Evolutionary conservation across 2,113 vertebrate genomes (phyloP).

Genomic region (Pomatostomus ruficeps): DNA sequence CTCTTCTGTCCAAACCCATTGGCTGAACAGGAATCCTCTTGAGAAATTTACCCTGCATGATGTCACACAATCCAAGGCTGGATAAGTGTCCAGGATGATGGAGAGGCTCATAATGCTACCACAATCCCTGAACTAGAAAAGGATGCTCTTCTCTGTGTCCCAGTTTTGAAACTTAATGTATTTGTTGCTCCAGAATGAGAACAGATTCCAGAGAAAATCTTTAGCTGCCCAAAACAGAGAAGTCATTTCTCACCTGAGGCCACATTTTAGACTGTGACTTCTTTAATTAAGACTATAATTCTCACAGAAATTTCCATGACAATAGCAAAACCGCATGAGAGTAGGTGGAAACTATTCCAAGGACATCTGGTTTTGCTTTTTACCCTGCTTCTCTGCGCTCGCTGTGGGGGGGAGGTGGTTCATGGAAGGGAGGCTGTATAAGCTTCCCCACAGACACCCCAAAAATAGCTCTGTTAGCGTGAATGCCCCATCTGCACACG

Average conservation of each 20-base stretch:
- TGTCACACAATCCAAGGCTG: not conserved
- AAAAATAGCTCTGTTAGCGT: not conserved
- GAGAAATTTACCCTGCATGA: not conserved
- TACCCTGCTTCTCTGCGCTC: not conserved
- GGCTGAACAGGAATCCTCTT: not conserved
- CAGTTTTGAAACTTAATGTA: not conserved
- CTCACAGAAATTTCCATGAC: not conserved
- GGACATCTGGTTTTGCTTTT: constrained; percentile 25
- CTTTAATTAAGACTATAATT: not conserved
- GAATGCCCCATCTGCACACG: not conserved
- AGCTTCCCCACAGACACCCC: not conserved
- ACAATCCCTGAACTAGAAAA: not conserved
- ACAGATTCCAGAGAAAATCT: not conserved
- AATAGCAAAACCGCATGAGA: not conserved
- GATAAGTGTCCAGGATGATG: not conserved
- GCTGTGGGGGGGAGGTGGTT: not conserved
- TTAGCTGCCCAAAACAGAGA: not conserved
- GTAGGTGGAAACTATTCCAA: constrained; percentile 20
- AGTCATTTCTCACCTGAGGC: not conserved
- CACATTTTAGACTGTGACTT: not conserved
- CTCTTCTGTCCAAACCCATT: not conserved
- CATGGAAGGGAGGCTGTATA: not conserved
- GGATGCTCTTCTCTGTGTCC: not conserved
- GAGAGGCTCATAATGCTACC: not conserved
- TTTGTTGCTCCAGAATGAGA: not conserved